Evolutionary conservation across 1,140 invertebrate genomes (phyloP).

Genomic region (Monomorium pharaonis): DNA sequence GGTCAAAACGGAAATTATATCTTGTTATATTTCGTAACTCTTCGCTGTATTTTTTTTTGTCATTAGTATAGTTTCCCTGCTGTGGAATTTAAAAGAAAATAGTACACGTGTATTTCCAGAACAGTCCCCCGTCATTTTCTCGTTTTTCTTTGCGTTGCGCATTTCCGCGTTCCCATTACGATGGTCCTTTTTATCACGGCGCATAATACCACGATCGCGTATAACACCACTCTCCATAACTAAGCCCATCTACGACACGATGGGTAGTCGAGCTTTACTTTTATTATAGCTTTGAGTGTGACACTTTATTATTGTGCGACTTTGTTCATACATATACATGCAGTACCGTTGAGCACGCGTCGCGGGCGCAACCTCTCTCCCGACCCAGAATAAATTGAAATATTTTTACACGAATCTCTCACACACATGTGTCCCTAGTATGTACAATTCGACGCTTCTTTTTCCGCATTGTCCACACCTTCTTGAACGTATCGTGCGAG

Average conservation of each 20-base stretch:
- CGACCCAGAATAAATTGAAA: conserved; percentile 68
- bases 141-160: conserved; percentile 22
- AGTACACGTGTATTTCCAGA: conserved; percentile 3
- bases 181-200: conserved; percentile 10
- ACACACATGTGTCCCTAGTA: not conserved
- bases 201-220: conserved; percentile 22
- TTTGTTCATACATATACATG: conserved; percentile 40
- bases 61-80: conserved; percentile 13
- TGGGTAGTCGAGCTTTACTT: conserved; percentile 62
- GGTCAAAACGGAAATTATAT: not conserved
- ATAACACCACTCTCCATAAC: conserved; percentile 4
- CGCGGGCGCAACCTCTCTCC: not conserved
- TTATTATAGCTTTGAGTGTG: conserved; percentile 70
- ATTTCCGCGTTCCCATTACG: conserved; percentile 16
- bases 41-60: conserved; percentile 54
- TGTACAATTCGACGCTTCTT: not conserved
- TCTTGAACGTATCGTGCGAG: not conserved
- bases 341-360: not conserved
- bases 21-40: not conserved
- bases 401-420: conserved; percentile 68
- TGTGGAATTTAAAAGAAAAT: conserved; percentile 30
- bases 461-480: not conserved
- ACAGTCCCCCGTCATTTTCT: not conserved
- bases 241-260: conserved; percentile 5
- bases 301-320: conserved; percentile 69